These are phyloP conservation scores for Dermatemys mawii DNA, from an alignment of 2,113 vertebrate species.

Conservation along the genomic window DNA sequence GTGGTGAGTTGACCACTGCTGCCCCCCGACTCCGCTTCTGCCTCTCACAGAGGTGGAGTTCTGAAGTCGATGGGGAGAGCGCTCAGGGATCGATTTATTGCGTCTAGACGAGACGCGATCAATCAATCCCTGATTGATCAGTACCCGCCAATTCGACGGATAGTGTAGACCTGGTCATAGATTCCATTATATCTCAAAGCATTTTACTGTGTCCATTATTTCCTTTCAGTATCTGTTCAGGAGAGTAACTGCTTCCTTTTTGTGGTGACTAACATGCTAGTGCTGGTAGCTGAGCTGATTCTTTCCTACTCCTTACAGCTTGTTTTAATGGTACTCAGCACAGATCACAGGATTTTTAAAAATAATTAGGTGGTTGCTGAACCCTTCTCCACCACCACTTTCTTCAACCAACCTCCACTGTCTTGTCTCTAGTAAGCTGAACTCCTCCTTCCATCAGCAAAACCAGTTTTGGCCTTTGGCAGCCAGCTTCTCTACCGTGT, in stretches of 20 bases:
- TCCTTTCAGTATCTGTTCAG: rapidly evolving
- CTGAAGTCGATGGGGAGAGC: too few relatives aligned
- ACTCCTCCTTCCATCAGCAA: background rate
- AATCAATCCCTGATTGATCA: too few relatives aligned
- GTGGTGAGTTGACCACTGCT: too few relatives aligned
- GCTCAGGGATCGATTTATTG: too few relatives aligned
- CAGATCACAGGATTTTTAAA: background rate
- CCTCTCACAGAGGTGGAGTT: too few relatives aligned
- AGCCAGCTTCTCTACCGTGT: too few relatives aligned
- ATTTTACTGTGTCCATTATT: background rate
- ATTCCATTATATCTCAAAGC: background rate
- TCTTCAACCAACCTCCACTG: background rate
- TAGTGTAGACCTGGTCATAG: too few relatives aligned
- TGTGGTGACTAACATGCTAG: background rate
- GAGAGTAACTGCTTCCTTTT: background rate
- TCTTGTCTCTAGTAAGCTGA: background rate
- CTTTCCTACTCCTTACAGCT: background rate
- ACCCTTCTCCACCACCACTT: background rate
- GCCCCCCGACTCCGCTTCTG: too few relatives aligned
- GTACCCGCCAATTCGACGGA: too few relatives aligned
- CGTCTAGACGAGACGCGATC: too few relatives aligned
- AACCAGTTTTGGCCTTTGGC: rapidly evolving
- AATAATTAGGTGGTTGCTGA: background rate
- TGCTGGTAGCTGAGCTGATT: background rate
- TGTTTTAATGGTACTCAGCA: background rate